A percentile compares a stretch with the other conserved stretches of the same genome.
phyloP scores from a whole-genome alignment of 2,113 vertebrate genomes.

The Cyphomyrus plagiostoma region DNA sequence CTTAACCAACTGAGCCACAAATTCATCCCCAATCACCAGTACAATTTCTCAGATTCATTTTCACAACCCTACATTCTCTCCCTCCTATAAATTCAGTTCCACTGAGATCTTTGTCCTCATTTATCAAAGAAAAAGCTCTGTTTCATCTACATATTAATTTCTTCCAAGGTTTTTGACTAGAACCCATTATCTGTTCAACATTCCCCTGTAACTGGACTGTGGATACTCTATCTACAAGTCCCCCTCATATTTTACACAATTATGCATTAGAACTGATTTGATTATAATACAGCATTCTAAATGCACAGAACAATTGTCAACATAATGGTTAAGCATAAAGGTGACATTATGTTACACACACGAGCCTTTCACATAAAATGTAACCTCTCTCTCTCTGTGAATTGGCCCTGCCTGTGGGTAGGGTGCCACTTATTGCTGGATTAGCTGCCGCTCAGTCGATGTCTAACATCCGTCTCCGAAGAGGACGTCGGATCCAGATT shows the following conservation, averaged over 20 bases:
- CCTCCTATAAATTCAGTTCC: not conserved
- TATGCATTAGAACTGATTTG: not conserved
- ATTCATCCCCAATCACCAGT: not conserved
- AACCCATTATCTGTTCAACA: not conserved
- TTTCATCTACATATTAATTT: not conserved
- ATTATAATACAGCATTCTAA: not conserved
- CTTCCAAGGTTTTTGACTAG: not conserved
- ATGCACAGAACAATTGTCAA: not conserved
- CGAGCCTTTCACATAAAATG: not conserved
- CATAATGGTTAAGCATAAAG: not conserved
- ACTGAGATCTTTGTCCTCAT: not conserved
- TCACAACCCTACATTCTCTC: not conserved
- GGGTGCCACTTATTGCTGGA: not conserved
- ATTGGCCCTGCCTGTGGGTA: not conserved
- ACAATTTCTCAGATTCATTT: not conserved
- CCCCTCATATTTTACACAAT: not conserved
- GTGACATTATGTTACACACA: not conserved
- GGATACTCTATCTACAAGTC: not conserved
- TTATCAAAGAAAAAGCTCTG: not conserved
- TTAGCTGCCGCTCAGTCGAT: not conserved
- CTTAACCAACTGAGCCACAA: not conserved
- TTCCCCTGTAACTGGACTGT: not conserved
- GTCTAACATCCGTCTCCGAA: not conserved
- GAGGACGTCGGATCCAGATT: not conserved
- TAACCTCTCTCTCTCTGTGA: not conserved